Evolutionary conservation across 2,113 vertebrate genomes (phyloP), one percentile per base, ranked within the genome.

Genomic region (Leptobrachium leishanense): DNA sequence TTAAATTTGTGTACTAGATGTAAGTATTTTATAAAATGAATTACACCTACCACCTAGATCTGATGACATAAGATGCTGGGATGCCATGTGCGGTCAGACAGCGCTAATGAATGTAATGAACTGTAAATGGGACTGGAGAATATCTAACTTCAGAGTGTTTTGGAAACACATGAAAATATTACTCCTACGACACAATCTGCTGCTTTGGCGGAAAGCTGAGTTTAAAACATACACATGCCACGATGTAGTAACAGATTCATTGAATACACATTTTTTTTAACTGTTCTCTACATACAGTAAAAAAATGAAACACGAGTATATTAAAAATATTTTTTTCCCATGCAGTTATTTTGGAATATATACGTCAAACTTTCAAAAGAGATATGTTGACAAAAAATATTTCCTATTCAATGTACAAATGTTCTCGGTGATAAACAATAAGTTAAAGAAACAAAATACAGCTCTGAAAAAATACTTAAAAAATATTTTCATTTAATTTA

Each of bases 181-280:
- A 74, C 72, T 68, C 71, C 78, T 40, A 81, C 78, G 43, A 74
- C 78, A 74, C 72, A 81, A 81, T 81, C 78, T 81, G 78, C 57
- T 55, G 20, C 53, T 65, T 10, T 10, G 41, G 20, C 54, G 59
- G 11, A 46, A 41, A 62, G 65, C 65, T 81, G 46, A 31, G 74
- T 81, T 81, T 67, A 74, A 68, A 74, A 74, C 40, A 77, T 68
- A 66, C 71, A 74, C 39, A 42, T 74, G 65, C 40, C 72, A 81
- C 20, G 6, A 44, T 31, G 20, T 15, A 64, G 9, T 42, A 57
- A 68, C 77, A 74, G 64, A 43, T 44, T 66, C 20, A 54, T 54
- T 43, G 66, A 42, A 55, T 72, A 41, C 62, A 54, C 71, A 43
- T 64, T 55, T 64, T 59, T 20, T 39, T 64, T 42, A 54, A 20